A percentile compares a stretch with the other conserved stretches of the same genome.
These are phyloP conservation scores for Macrophya annulata DNA, from an alignment of 2,888 invertebrate species.

Conservation along the genomic window DNA sequence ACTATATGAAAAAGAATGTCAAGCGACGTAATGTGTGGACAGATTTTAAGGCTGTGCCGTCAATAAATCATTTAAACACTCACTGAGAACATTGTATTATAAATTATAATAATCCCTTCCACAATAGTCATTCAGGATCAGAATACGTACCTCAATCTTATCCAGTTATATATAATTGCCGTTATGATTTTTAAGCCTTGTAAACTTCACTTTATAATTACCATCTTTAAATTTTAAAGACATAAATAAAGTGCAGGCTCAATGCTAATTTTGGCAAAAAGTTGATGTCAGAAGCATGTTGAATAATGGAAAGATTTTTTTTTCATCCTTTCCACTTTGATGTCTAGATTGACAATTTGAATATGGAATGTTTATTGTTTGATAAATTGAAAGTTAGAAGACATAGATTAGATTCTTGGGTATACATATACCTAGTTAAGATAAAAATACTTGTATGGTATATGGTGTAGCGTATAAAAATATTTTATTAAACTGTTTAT, in stretches of 20 bases:
- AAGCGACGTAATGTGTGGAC: constrained; percentile 70
- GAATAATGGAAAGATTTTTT: not conserved
- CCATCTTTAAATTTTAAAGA: not conserved
- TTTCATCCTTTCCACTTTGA: not conserved
- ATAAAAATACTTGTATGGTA: constrained; percentile 51
- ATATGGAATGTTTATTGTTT: not conserved
- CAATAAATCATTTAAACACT: constrained; percentile 75
- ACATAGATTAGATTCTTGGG: not conserved
- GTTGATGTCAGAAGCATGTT: not conserved
- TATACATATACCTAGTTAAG: constrained; percentile 17
- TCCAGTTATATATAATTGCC: not conserved
- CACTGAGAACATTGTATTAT: constrained; percentile 58
- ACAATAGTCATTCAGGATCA: constrained; percentile 46
- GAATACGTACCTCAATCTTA: not conserved
- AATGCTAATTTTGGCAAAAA: too few relatives aligned
- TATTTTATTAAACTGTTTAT: constrained; percentile 61
- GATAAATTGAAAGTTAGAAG: not conserved
- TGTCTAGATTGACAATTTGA: not conserved
- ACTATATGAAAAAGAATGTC: constrained; percentile 64
- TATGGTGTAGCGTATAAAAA: constrained; percentile 61
- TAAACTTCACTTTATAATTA: not conserved
- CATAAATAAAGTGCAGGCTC: too few relatives aligned
- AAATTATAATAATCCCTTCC: constrained; percentile 50
- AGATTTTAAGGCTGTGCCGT: constrained; percentile 78
- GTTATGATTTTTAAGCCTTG: not conserved